phyloP scores from a whole-genome alignment of 2,797 vertebrate genomes.

The Buceros bicornis region DNA sequence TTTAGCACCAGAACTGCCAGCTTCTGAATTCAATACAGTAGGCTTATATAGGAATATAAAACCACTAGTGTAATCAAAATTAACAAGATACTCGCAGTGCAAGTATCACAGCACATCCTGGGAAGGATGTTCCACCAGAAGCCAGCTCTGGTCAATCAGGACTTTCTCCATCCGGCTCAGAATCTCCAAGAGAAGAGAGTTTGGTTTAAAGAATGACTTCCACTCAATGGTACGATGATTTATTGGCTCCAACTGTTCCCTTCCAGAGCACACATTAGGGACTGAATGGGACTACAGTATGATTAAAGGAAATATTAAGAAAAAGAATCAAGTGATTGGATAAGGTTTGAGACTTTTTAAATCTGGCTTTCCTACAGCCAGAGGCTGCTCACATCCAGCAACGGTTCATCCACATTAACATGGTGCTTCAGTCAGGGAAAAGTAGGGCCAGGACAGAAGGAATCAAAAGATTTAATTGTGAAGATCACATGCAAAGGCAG shows the following conservation, averaged over 20 bases:
- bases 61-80: background rate
- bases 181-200: background rate
- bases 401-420: background rate
- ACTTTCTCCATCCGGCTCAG: background rate
- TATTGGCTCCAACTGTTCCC: background rate
- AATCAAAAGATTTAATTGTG: background rate
- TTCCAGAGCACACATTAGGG: background rate
- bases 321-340: background rate
- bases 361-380: background rate
- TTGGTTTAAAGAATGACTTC: background rate
- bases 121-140: background rate
- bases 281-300: background rate
- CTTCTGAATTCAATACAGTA: background rate
- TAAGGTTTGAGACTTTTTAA: background rate
- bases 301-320: background rate
- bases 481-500: background rate
- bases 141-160: background rate
- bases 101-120: background rate
- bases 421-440: background rate
- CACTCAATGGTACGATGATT: background rate
- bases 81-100: background rate
- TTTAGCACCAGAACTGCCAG: background rate
- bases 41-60: background rate
- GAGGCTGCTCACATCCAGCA: background rate
- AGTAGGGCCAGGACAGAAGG: background rate